Base-by-base conservation (phyloP, 2,888 invertebrate species). In the Epirrhoe alternata region DNA sequence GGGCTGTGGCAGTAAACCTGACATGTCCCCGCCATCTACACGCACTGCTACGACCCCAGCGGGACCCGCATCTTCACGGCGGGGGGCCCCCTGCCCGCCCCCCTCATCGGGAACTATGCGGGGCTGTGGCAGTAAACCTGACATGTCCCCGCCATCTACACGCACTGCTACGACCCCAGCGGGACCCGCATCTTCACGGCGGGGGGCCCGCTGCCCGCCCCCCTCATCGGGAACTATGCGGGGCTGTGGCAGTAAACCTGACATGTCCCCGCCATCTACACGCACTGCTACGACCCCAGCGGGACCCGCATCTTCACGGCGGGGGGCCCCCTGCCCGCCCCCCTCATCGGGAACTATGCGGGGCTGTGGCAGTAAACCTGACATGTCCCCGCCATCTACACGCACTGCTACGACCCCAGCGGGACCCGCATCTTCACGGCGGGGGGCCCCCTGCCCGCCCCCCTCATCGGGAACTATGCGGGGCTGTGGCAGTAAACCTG, bases 21-120 rank as follows among this genome's bases (percentile, higher is more conserved):
- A n/a, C 98, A 98, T 88, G 96, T 97, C 68, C 97, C 98, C 35
- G 99, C 99, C 17, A 98, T 99, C 80, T 99, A 99, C 89, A 98
- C 99, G 1, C 99, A 99, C 86, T 98, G 98, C 89, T 99, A 98
- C 87, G 98, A 99, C 88, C 95, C 96, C 75, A 97, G 97, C 72
- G 98, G 98, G 12, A 98, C 98, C 12, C 93, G 98, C 64, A 94
- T 99, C 47, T 99, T 99, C 93, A 97, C 98, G 0, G 99, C 98
- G 8, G 99, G 99, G 7, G 99, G 99, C 0, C 99, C 99, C 0
- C 94, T 99, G 61, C 98, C 98, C 31, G 97, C 98, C 2, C 97
- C 97, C 61, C 38, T 30, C 51, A 24, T 51, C 6, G 51, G 51
- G 5, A 51, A 51, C 51, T 51, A 30, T 10, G 51, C 51, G 16